Evolutionary conservation across 2,113 vertebrate species (phyloP).

Genomic region (Takifugu bimaculatus): DNA sequence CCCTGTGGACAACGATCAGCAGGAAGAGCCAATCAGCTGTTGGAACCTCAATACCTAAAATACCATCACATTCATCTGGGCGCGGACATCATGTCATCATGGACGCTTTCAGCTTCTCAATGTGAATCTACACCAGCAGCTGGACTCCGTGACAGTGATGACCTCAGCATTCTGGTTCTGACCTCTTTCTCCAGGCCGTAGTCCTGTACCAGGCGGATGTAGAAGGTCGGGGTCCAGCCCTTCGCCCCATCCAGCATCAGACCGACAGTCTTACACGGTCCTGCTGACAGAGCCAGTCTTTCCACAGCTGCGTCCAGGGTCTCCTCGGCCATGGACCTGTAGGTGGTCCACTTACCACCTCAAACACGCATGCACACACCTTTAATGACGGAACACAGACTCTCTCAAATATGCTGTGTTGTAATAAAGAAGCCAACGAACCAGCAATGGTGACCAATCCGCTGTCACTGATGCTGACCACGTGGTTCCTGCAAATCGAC

Average conservation of each 20-base stretch:
- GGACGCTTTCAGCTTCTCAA: no score
- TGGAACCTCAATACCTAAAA: no score
- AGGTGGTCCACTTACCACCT: constrained; percentile 99
- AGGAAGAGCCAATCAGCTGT: no score
- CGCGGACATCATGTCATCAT: no score
- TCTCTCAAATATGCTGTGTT: not conserved
- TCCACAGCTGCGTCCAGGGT: constrained; percentile 82
- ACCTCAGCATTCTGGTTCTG: not conserved
- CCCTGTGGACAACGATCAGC: not conserved
- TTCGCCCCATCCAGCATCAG: constrained; percentile 87
- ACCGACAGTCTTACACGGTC: constrained; percentile 82
- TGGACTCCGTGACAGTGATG: no score
- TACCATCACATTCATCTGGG: no score
- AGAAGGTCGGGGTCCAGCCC: constrained; percentile 91
- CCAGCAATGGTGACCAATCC: constrained; percentile 95
- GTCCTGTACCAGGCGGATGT: constrained; percentile 94
- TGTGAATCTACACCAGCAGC: no score
- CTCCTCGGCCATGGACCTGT: constrained; percentile 93
- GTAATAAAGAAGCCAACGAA: constrained; percentile 42
- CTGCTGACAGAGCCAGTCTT: constrained; percentile 74
- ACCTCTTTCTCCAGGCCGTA: constrained; percentile 96
- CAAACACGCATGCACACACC: not conserved
- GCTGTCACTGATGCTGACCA: constrained; percentile 84
- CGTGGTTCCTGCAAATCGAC: constrained; percentile 92
- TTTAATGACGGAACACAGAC: not conserved